A percentile compares a stretch with the other conserved stretches of the same genome.
Conservation (phyloP, 2,888 invertebrate species). For the Timema podura region DNA sequence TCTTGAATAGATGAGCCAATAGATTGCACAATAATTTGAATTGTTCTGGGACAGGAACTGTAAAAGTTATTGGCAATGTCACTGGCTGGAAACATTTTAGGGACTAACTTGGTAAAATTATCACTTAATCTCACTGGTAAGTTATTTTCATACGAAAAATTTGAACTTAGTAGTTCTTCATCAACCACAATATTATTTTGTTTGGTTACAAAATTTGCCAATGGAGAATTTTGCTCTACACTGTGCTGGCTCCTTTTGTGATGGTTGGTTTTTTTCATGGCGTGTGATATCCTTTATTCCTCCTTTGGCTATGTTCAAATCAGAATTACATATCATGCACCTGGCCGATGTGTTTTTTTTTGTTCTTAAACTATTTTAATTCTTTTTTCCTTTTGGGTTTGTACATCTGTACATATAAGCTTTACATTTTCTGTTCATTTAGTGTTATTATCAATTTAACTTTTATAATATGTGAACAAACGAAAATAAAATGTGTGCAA, state of each 20-base stretch:
- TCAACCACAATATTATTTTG: neutral
- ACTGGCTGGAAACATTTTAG: conserved; percentile 9
- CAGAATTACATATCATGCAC: conserved; percentile 1
- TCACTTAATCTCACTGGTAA: conserved; percentile 11
- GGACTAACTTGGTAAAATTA: conserved; percentile 11
- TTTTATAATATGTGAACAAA: too few relatives aligned
- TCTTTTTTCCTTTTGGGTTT: neutral
- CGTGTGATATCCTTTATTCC: neutral
- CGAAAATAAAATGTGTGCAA: too few relatives aligned
- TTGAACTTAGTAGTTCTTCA: neutral
- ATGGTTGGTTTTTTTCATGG: neutral
- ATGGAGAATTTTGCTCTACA: conserved; percentile 2
- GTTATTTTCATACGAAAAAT: conserved; percentile 14
- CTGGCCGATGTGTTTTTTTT: neutral
- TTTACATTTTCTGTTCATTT: neutral
- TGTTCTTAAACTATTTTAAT: neutral
- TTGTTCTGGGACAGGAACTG: conserved; percentile 2
- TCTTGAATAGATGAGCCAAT: conserved; percentile 1
- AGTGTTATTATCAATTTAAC: too few relatives aligned
- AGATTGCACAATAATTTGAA: neutral
- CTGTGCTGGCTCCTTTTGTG: neutral
- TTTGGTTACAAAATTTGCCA: neutral
- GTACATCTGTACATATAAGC: neutral
- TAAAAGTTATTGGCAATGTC: conserved; percentile 9
- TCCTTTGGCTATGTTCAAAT: neutral